A percentile compares a stretch with the other conserved stretches of the same genome.
These are phyloP conservation scores for Corydoras maculifer DNA, from an alignment of 2,113 vertebrate species.

Conservation along the genomic window DNA sequence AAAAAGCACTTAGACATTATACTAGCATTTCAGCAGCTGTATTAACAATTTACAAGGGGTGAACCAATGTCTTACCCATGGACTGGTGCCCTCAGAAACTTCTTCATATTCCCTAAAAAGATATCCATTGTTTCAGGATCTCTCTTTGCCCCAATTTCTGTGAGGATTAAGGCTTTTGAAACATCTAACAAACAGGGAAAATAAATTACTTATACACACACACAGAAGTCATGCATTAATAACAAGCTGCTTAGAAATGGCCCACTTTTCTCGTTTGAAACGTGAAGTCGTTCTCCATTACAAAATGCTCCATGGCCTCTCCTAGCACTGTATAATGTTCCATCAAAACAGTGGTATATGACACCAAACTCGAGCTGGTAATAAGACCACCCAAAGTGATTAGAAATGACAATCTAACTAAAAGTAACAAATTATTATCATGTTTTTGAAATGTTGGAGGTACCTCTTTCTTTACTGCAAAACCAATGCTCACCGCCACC, in stretches of 20 bases:
- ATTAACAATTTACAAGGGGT: neutral
- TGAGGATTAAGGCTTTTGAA: conserved; percentile 79
- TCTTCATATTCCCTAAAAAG: conserved; percentile 78
- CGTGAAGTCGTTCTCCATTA: conserved; percentile 73
- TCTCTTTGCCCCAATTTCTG: conserved; percentile 78
- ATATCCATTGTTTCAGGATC: conserved; percentile 75
- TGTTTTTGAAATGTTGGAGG: conserved; percentile 1
- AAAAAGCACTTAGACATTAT: no score
- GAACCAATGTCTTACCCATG: conserved; percentile 66
- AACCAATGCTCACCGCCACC: conserved; percentile 84
- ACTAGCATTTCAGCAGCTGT: neutral
- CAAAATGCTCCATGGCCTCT: conserved; percentile 80
- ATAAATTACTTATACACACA: neutral
- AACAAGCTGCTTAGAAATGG: conserved; percentile 17
- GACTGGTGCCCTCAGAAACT: conserved; percentile 69
- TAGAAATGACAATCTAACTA: no score
- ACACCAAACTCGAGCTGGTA: conserved; percentile 80
- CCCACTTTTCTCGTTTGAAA: conserved; percentile 77
- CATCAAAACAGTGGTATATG: conserved; percentile 81
- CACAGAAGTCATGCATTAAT: neutral
- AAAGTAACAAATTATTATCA: neutral
- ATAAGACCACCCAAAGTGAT: neutral
- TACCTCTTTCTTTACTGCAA: conserved; percentile 83
- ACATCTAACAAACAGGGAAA: conserved; percentile 63
- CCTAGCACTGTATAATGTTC: conserved; percentile 77